Conservation (phyloP, 2,797 vertebrate genomes). For the Schizothorax lantsangensis region DNA sequence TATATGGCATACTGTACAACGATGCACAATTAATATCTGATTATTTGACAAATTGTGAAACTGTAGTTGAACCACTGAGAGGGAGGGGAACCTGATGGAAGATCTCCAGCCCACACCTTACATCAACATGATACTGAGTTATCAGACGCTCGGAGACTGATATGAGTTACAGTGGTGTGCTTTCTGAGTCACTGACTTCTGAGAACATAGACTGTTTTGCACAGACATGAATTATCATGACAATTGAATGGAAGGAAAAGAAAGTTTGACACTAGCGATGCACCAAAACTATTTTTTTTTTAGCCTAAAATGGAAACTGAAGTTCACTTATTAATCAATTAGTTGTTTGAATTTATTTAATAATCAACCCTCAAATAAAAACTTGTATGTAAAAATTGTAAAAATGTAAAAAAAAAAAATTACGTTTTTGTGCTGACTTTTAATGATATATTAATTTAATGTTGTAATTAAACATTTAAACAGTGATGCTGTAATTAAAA, state of each 20-base stretch:
- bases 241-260: neutral
- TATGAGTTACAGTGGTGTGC: neutral
- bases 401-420: no score
- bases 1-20: neutral
- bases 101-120: neutral
- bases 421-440: no score
- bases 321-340: neutral
- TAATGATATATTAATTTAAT: no score
- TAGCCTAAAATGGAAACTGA: neutral
- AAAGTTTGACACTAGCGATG: neutral
- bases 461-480: neutral
- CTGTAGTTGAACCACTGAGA: neutral
- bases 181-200: neutral
- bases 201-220: neutral
- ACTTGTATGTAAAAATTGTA: no score
- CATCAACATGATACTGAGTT: neutral
- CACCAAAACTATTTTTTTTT: neutral
- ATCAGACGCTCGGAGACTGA: neutral
- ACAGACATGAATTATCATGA: neutral
- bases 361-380: neutral
- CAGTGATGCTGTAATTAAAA: no score
- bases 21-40: neutral
- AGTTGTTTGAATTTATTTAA: neutral
- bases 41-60: neutral
- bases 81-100: conserved; percentile 2